Base-by-base conservation (phyloP, 2,797 vertebrate genomes). In the Limosa lapponica region DNA sequence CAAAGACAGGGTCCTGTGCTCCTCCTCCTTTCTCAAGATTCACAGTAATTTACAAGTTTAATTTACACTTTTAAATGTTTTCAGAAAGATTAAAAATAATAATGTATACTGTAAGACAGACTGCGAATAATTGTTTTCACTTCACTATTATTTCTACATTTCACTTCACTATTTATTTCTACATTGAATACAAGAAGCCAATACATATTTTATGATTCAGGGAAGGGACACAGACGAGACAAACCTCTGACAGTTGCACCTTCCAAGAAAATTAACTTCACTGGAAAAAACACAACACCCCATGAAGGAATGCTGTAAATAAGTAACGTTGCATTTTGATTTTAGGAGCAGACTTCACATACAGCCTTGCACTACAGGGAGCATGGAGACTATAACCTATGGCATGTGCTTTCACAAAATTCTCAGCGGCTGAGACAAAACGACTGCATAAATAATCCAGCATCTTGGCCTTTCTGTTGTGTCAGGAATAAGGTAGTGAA, bases 1-100 rank as follows among this genome's bases (percentile, higher is more conserved):
- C 55, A 48, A 74, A 52, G n/a, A 36, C 1, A 30, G 16, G 10
- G 13, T 24, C n/a, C 11, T 0, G 0, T 22, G 19, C 14, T 80
- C 43, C 41, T 48, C 61, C 22, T 66, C 19, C 27, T n/a, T 58
- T 62, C 27, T 49, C 41, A 73, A 10, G 28, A 28, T 34, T 69
- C 37, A 11, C 11, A 46, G n/a, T 34, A 10, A 73, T 54, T 43
- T 73, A 62, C 16, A 77, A 51, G 15, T 19, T 88, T 57, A 52
- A 39, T 59, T 79, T 2, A 14, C 25, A 83, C 22, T 52, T 61
- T 72, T 65, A 27, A 52, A 32, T 52, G 10, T 28, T 74, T 85
- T 44, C 37, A 37, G 12, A 28, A 72, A 61, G 25, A 37, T 43
- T 43, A 55, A 69, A 73, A 69, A 32, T 22, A 65, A 61, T 34